These are phyloP conservation scores for Volucella bombylans DNA, from an alignment of 2,888 invertebrate genomes.

Conservation along the genomic window DNA sequence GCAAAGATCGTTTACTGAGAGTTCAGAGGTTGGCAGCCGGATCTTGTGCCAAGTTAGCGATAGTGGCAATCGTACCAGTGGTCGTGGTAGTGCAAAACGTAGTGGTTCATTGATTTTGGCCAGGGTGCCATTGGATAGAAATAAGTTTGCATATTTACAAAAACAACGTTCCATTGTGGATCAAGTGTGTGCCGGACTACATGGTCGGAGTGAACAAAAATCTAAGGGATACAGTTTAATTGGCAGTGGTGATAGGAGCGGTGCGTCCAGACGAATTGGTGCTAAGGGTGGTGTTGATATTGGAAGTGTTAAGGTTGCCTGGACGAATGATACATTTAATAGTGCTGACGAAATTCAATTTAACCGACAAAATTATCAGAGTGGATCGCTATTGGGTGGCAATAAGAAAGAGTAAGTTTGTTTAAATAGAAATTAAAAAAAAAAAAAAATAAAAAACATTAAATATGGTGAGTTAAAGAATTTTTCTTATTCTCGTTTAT, in stretches of 20 bases:
- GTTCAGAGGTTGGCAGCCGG: constrained; percentile 35
- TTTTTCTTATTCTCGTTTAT: too few species aligned
- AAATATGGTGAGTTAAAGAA: too few species aligned
- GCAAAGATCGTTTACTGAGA: constrained; percentile 60
- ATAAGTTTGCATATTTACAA: constrained; percentile 62
- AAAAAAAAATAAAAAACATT: too few species aligned
- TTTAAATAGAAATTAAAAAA: too few species aligned
- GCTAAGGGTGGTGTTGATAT: constrained; percentile 12
- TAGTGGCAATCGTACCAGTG: constrained; percentile 16
- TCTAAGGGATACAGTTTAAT: constrained; percentile 40
- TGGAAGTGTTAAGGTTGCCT: constrained; percentile 49
- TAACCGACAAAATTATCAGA: neutral
- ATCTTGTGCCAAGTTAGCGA: constrained; percentile 44
- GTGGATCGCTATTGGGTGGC: constrained; percentile 39
- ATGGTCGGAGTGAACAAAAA: constrained; percentile 61
- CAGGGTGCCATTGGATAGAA: constrained; percentile 52
- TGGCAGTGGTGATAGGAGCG: neutral
- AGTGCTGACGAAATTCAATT: constrained; percentile 29
- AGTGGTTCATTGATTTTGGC: constrained; percentile 59
- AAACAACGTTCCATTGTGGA: constrained; percentile 61
- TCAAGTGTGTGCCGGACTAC: constrained; percentile 59
- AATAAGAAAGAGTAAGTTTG: constrained; percentile 55
- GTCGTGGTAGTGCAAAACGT: constrained; percentile 44
- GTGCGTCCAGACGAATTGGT: constrained; percentile 8
- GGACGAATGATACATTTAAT: constrained; percentile 38